Evolutionary conservation across 2,888 invertebrate species (phyloP).

Genomic region (Drosophila melanosoma): DNA sequence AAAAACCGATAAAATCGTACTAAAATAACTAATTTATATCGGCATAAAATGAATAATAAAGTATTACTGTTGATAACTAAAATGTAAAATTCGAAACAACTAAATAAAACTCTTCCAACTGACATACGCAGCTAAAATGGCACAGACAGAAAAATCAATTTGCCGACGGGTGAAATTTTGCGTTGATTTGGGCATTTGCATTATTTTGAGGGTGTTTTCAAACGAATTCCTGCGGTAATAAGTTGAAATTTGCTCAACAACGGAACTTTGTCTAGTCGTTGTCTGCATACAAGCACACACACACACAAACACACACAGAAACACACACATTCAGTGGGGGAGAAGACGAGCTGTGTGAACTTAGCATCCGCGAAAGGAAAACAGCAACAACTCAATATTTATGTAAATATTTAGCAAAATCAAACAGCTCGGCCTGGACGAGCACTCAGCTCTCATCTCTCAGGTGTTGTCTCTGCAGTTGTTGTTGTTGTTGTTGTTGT

Average conservation of each 20-base stretch:
- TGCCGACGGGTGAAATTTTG: slow-evolving; percentile 11
- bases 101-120: background rate
- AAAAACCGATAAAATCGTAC: background rate
- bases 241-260: slow-evolving; percentile 12
- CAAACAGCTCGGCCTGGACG: slow-evolving; percentile 34
- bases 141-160: slow-evolving; percentile 10
- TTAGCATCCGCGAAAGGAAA: slow-evolving; percentile 18
- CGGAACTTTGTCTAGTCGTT: slow-evolving; percentile 53
- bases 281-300: slow-evolving; percentile 51
- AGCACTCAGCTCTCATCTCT: slow-evolving; percentile 29
- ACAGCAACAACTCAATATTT: slow-evolving; percentile 55
- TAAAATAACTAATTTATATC: background rate
- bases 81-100: background rate
- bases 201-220: background rate
- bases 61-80: background rate
- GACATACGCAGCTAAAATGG: background rate
- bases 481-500: slow-evolving; percentile 5
- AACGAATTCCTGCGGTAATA: background rate
- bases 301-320: slow-evolving; percentile 5
- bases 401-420: slow-evolving; percentile 69
- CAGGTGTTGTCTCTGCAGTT: slow-evolving; percentile 27
- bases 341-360: slow-evolving; percentile 6
- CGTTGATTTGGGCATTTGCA: background rate
- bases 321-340: background rate
- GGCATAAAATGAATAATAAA: background rate